Percentiles rank a stretch among this genome's conserved stretches.
phyloP scores from a whole-genome alignment of 2,797 vertebrate genomes.

The Sitta carolinensis region DNA sequence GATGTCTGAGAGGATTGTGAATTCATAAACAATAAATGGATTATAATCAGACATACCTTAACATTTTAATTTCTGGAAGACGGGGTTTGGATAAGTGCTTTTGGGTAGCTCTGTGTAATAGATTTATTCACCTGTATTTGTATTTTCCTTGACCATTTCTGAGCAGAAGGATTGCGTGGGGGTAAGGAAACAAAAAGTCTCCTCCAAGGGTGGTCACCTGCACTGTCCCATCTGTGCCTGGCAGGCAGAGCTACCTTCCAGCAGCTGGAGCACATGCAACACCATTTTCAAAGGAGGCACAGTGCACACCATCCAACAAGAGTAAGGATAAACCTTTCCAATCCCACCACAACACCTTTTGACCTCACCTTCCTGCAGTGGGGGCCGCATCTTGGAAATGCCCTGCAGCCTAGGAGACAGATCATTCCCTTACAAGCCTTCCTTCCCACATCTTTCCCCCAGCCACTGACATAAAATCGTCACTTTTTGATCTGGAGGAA shows the following conservation, averaged over 20 bases:
- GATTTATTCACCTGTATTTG: neutral
- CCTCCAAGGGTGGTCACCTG: neutral
- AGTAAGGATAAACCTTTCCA: neutral
- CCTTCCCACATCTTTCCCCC: neutral
- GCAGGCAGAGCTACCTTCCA: neutral
- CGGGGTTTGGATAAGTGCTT: neutral
- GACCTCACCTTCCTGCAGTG: neutral
- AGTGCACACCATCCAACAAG: accelerated
- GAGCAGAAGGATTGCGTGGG: neutral
- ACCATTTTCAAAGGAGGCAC: neutral
- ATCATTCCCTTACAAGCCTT: accelerated
- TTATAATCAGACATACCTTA: neutral
- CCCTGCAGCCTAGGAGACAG: neutral
- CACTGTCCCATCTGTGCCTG: accelerated
- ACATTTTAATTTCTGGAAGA: slow-evolving; percentile 21
- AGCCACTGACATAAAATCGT: accelerated
- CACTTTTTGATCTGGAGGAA: neutral
- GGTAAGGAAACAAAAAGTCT: neutral
- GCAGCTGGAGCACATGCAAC: neutral
- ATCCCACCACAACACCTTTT: neutral
- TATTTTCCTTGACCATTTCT: neutral
- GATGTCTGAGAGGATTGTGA: neutral
- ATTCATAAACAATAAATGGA: slow-evolving; percentile 52
- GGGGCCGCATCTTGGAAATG: accelerated
- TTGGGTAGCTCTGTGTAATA: neutral